Conservation (phyloP, 1,140 invertebrate species). For the Ruditapes philippinarum region DNA sequence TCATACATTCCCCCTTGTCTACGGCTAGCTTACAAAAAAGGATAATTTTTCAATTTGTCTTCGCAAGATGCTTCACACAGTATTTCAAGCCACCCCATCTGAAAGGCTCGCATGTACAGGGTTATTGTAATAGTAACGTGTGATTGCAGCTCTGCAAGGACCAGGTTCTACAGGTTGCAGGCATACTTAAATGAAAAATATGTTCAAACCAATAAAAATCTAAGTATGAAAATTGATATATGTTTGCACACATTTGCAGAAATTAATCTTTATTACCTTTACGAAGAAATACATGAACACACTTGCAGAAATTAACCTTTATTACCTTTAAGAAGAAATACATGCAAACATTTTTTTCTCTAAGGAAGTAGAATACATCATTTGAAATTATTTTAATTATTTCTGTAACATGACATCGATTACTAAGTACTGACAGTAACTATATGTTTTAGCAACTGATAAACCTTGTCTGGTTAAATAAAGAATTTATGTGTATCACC, state of each 20-base stretch:
- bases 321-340: neutral
- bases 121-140: conserved; percentile 89
- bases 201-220: neutral
- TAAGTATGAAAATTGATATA: neutral
- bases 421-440: too few species aligned
- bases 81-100: conserved; percentile 83
- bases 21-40: conserved; percentile 70
- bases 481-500: too few species aligned
- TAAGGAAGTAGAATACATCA: neutral
- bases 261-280: neutral
- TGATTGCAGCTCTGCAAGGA: conserved; percentile 89
- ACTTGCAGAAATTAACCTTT: neutral
- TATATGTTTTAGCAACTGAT: neutral
- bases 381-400: neutral
- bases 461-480: too few species aligned
- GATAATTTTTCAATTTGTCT: neutral
- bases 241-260: neutral
- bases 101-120: conserved; percentile 80
- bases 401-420: neutral
- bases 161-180: conserved; percentile 83
- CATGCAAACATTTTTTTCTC: neutral
- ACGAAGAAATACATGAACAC: neutral
- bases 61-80: conserved; percentile 53
- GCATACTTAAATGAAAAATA: neutral
- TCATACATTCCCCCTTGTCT: conserved; percentile 76